Percentiles rank a stretch among this genome's conserved stretches.
Evolutionary conservation across 2,113 vertebrate species (phyloP).

Genomic region (Nyctibius bracteatus): DNA sequence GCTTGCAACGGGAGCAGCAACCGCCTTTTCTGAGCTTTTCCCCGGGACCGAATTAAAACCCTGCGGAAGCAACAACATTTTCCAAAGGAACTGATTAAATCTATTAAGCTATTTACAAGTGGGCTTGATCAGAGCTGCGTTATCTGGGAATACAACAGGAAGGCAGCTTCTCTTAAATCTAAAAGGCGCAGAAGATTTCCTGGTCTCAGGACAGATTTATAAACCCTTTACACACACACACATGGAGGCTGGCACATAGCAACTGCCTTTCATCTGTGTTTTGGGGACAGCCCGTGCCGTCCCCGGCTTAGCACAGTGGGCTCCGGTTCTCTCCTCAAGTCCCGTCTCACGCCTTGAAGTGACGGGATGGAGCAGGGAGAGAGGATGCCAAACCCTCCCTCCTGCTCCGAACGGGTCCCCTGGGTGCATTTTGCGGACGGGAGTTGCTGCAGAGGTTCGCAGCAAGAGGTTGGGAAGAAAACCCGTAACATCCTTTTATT

Average conservation of each 20-base stretch:
- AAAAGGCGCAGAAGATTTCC: constrained; percentile 59
- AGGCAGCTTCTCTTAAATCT: constrained; percentile 57
- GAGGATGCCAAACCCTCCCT: neutral
- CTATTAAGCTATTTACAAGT: constrained; percentile 54
- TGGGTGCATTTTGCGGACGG: neutral
- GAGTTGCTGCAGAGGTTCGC: neutral
- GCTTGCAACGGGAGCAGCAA: neutral
- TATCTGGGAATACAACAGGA: constrained; percentile 66
- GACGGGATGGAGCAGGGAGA: neutral
- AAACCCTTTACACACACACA: neutral
- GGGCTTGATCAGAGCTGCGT: constrained; percentile 23
- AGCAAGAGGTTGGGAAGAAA: neutral
- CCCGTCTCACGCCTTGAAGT: neutral
- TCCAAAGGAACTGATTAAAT: constrained; percentile 63
- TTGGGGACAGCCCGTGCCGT: neutral
- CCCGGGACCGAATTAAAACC: neutral
- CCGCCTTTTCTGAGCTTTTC: neutral
- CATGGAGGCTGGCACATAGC: neutral
- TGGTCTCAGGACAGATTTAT: constrained; percentile 29
- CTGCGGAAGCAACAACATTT: constrained; percentile 71
- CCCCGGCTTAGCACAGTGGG: neutral
- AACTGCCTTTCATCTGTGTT: neutral
- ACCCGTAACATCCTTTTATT: neutral
- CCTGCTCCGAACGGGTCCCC: neutral
- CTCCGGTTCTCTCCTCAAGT: neutral